These are phyloP conservation scores for Papilio helenus DNA, from an alignment of 1,140 invertebrate species.

Conservation along the genomic window DNA sequence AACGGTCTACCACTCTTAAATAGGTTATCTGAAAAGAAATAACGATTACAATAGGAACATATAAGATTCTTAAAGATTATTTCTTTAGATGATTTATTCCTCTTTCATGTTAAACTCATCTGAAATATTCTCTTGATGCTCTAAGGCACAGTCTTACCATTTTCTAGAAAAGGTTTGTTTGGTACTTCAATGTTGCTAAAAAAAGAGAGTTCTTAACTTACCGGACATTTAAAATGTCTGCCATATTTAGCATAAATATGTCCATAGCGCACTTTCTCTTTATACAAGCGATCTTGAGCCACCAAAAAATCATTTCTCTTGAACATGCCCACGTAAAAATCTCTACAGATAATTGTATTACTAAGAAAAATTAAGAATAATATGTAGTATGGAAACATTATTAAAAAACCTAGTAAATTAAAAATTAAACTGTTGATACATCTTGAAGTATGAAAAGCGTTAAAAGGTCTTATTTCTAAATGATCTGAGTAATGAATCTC, in stretches of 20 bases:
- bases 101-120: not conserved
- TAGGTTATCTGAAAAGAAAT: constrained; percentile 65
- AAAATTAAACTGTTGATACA: not conserved
- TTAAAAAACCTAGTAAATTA: constrained; percentile 35
- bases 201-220: constrained; percentile 44
- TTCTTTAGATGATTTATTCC: not conserved
- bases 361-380: constrained; percentile 38
- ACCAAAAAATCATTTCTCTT: constrained; percentile 65
- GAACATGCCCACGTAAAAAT: constrained; percentile 71
- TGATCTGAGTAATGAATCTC: constrained; percentile 5
- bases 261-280: constrained; percentile 51
- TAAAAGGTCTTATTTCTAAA: constrained; percentile 26
- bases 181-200: not conserved
- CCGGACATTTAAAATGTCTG: constrained; percentile 65
- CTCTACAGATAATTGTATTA: constrained; percentile 47
- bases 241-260: constrained; percentile 59
- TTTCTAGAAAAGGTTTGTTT: not conserved
- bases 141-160: not conserved
- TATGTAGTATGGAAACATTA: constrained; percentile 42
- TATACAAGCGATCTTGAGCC: constrained; percentile 64
- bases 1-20: constrained; percentile 62
- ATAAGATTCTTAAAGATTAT: no score
- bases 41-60: not conserved
- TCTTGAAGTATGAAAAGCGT: constrained; percentile 29
- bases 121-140: not conserved